Conservation (phyloP, 2,113 vertebrate genomes). For the Equus quagga region DNA sequence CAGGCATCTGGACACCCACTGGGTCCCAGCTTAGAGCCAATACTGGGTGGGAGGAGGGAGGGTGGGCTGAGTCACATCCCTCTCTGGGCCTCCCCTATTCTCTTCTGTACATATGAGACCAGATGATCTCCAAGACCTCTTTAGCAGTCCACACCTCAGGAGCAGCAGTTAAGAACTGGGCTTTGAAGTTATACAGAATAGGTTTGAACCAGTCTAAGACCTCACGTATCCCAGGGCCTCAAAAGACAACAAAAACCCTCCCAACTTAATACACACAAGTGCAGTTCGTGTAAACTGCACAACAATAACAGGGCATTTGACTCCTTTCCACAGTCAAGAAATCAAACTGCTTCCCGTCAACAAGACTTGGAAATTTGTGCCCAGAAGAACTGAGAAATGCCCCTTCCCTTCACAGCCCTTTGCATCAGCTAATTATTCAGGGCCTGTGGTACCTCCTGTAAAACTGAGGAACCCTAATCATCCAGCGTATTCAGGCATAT, state of each 20-base stretch:
- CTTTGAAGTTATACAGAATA: background rate
- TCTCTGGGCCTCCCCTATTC: background rate
- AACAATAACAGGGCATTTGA: background rate
- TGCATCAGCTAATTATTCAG: background rate
- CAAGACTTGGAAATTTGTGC: background rate
- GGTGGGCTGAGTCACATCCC: background rate
- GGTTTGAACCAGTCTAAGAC: background rate
- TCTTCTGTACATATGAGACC: background rate
- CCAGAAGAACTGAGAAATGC: background rate
- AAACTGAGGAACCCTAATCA: background rate
- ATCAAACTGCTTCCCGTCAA: background rate
- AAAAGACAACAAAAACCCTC: background rate
- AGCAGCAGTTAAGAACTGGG: background rate
- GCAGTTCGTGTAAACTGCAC: background rate
- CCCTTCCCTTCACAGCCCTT: background rate
- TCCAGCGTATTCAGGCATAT: background rate
- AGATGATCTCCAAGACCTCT: background rate
- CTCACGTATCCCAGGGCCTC: background rate
- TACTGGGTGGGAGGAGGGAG: background rate
- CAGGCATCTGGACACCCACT: conserved; percentile 67
- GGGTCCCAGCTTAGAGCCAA: conserved; percentile 63
- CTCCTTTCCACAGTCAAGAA: background rate
- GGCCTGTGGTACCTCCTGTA: background rate
- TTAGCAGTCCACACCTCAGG: background rate
- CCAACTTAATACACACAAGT: background rate